Evolutionary conservation across 30 jellyfish, hydroid and myxozoan genomes (phyloP).

Genomic region (Aurelia coerulea): DNA sequence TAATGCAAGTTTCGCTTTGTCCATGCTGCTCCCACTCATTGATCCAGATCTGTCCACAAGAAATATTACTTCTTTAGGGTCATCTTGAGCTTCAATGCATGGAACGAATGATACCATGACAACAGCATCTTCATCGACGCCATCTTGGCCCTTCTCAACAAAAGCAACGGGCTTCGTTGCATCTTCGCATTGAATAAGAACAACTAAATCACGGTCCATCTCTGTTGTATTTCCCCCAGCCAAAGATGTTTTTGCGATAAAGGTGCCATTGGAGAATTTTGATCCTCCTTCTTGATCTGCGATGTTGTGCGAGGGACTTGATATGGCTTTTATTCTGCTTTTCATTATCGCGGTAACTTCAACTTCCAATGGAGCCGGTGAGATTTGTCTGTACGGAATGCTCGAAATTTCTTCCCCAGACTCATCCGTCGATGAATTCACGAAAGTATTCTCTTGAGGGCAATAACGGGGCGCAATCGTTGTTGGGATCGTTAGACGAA

Average conservation of each 20-base stretch:
- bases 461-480: conserved; percentile 6
- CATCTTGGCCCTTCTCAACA: conserved; percentile 15
- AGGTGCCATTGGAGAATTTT: neutral
- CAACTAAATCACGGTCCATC: conserved; percentile 2
- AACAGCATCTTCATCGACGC: conserved; percentile 5
- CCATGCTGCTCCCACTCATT: conserved; percentile 8
- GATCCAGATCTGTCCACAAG: conserved; percentile 8
- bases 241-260: neutral
- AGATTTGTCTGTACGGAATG: neutral
- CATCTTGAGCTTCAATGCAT: neutral
- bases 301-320: neutral
- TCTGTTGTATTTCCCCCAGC: conserved; percentile 5
- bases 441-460: neutral
- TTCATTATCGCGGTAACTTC: neutral
- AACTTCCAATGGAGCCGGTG: neutral
- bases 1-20: neutral
- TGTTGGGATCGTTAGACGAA: conserved; percentile 12
- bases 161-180: neutral
- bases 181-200: neutral
- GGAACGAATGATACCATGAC: conserved; percentile 22
- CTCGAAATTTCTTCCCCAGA: neutral
- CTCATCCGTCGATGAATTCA: neutral
- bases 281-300: neutral
- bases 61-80: conserved; percentile 21
- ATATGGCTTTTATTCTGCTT: neutral